Conservation (phyloP, 2,797 vertebrate genomes). For the Phoebastria nigripes region DNA sequence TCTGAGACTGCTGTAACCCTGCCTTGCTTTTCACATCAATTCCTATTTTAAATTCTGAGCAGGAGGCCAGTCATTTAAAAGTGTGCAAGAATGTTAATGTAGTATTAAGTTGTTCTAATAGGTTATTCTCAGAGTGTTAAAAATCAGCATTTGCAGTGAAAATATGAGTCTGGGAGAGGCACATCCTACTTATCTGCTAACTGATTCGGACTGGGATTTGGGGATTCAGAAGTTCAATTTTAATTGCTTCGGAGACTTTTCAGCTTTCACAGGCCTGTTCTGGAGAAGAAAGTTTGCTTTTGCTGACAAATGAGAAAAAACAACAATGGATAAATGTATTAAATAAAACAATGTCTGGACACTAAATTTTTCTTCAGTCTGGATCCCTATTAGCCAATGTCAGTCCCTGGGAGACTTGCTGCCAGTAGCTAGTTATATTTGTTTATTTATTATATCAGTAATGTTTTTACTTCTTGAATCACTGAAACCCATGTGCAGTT, state of each 20-base stretch:
- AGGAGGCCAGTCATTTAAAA: background rate
- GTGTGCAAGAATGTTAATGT: background rate
- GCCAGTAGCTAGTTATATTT: background rate
- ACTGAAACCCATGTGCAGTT: background rate
- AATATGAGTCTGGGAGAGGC: background rate
- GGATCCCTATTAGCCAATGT: background rate
- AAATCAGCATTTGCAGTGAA: background rate
- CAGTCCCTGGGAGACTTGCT: background rate
- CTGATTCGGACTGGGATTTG: background rate
- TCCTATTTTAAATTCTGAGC: conserved; percentile 8
- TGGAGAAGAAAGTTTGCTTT: conserved; percentile 14
- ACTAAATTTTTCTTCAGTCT: background rate
- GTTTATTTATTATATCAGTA: conserved; percentile 22
- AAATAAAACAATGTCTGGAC: background rate
- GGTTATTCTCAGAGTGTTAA: background rate
- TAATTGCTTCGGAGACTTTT: conserved; percentile 14
- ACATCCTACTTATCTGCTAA: background rate
- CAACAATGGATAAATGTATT: background rate
- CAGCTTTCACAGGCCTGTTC: background rate
- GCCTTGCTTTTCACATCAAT: background rate
- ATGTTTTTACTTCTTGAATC: background rate
- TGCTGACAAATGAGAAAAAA: background rate
- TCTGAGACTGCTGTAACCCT: background rate
- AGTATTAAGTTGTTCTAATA: background rate
- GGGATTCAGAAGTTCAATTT: background rate